Percentiles rank a stretch among this genome's conserved stretches.
Conservation (phyloP, 2,797 vertebrate species). For the Acanthurus tractus region DNA sequence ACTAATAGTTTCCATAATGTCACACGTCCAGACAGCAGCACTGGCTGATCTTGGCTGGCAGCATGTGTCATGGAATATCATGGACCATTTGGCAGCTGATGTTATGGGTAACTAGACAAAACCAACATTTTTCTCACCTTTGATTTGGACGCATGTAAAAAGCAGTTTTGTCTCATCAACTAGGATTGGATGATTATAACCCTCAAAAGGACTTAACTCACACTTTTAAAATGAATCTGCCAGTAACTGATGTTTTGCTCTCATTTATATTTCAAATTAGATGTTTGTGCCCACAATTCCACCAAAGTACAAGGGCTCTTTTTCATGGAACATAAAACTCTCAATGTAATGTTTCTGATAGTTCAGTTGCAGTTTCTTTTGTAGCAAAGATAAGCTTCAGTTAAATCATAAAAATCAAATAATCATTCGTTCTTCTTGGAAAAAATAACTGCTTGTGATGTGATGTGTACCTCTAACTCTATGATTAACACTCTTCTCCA, state of each 20-base stretch:
- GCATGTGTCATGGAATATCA: slow-evolving; percentile 63
- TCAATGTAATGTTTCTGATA: not conserved
- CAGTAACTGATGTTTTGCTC: slow-evolving; percentile 11
- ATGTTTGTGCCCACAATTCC: not conserved
- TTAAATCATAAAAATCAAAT: not conserved
- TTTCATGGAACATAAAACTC: not conserved
- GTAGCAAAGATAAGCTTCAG: not conserved
- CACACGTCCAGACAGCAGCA: slow-evolving; percentile 33
- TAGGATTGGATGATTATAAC: slow-evolving; percentile 25
- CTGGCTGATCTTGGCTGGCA: slow-evolving; percentile 52
- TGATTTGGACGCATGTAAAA: slow-evolving; percentile 30
- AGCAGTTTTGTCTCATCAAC: slow-evolving; percentile 7
- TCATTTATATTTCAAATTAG: slow-evolving; percentile 13
- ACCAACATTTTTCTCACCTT: slow-evolving; percentile 37
- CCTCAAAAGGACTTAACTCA: slow-evolving; percentile 15
- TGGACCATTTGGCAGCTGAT: slow-evolving; percentile 52
- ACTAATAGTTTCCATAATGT: slow-evolving; percentile 71
- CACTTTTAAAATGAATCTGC: slow-evolving; percentile 9
- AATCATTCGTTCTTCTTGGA: not conserved
- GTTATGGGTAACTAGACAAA: slow-evolving; percentile 51
- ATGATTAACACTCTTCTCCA: too few relatives aligned
- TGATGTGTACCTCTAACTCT: too few relatives aligned
- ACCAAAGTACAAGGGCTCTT: slow-evolving; percentile 17
- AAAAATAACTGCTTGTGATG: not conserved
- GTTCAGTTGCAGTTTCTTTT: not conserved